Evolutionary conservation across 2,888 invertebrate genomes (phyloP).

Genomic region (Exephanes ischioxanthus): DNA sequence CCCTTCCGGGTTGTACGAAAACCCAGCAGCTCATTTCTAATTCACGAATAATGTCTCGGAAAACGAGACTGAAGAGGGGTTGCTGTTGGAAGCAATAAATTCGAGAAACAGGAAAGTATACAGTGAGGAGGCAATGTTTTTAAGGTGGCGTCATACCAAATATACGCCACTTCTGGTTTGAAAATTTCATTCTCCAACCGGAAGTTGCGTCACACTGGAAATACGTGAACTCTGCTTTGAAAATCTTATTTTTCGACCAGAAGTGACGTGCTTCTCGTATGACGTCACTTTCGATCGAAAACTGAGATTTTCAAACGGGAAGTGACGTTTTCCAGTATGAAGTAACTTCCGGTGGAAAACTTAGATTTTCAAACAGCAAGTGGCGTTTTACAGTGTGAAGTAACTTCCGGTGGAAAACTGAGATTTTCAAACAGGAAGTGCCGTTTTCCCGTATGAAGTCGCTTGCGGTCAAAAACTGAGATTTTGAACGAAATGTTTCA

Average conservation of each 20-base stretch:
- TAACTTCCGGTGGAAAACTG: too few species aligned
- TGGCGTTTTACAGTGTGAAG: too few species aligned
- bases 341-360: too few species aligned
- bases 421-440: too few species aligned
- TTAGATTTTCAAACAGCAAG: background rate
- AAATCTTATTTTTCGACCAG: background rate
- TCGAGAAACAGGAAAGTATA: slow-evolving; percentile 43
- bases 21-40: slow-evolving; percentile 44
- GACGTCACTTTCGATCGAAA: background rate
- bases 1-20: background rate
- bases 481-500: too few species aligned
- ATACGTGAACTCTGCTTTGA: background rate
- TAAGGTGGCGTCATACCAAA: background rate
- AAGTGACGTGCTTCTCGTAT: background rate
- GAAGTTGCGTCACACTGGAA: background rate
- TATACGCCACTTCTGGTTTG: background rate
- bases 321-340: too few species aligned
- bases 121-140: background rate
- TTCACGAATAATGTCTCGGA: slow-evolving; percentile 51
- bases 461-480: too few species aligned
- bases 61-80: background rate
- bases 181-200: background rate
- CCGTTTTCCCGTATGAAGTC: too few species aligned
- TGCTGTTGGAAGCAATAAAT: slow-evolving; percentile 50
- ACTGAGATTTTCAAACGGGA: background rate